phyloP scores from a whole-genome alignment of 30 jellyfish, hydroid and myxozoan genomes.

The Turritopsis rubra region DNA sequence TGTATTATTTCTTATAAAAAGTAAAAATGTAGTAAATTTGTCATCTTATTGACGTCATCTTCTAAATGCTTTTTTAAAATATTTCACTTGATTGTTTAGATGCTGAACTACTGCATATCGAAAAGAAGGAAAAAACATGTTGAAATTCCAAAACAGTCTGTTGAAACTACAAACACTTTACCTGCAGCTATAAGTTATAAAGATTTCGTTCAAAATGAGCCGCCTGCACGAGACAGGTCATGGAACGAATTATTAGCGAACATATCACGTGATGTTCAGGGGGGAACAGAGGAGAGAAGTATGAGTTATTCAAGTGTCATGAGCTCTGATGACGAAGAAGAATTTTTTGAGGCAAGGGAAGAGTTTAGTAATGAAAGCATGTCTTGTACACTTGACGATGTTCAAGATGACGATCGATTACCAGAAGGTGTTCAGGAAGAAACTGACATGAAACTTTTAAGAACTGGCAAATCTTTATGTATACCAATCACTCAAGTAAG shows the following conservation, averaged over 20 bases:
- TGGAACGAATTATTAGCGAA: constrained; percentile 10
- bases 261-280: neutral
- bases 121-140: constrained; percentile 1
- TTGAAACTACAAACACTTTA: neutral
- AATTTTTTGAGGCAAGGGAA: constrained; percentile 81
- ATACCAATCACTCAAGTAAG: constrained; percentile 90
- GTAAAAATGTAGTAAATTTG: too few species aligned
- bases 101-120: constrained; percentile 77
- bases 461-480: constrained; percentile 55
- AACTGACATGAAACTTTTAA: constrained; percentile 62
- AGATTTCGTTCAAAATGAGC: constrained; percentile 12
- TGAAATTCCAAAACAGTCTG: neutral
- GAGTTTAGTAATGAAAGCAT: constrained; percentile 25
- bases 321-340: constrained; percentile 65
- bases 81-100: constrained; percentile 46
- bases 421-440: constrained; percentile 68
- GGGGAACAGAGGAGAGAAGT: neutral
- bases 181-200: constrained; percentile 23
- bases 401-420: constrained; percentile 2
- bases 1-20: too few species aligned
- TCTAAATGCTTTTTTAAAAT: too few species aligned
- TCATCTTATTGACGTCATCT: too few species aligned
- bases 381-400: neutral
- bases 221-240: neutral
- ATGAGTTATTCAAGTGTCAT: neutral